Conservation (phyloP, 2,888 invertebrate species). For the Epistrophe eligans region DNA sequence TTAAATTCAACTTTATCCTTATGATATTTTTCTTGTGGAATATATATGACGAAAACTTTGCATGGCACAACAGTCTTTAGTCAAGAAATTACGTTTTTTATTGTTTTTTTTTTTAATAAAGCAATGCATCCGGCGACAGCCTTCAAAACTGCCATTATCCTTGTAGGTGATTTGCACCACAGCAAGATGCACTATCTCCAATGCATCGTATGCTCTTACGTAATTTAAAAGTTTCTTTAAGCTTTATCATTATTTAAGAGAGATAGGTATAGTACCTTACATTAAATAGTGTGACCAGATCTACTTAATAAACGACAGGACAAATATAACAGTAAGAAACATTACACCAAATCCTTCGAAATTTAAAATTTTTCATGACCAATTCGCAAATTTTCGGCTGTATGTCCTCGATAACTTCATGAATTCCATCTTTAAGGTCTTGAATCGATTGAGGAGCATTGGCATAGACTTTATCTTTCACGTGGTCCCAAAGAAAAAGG, state of each 20-base stretch:
- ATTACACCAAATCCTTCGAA: no score
- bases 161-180: conserved; percentile 37
- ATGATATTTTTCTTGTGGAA: background rate
- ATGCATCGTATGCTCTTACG: conserved; percentile 16
- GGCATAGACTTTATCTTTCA: no score
- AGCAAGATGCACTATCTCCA: conserved; percentile 17
- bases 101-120: conserved; percentile 26
- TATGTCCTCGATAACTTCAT: no score
- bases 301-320: no score
- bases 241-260: background rate
- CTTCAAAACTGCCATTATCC: conserved; percentile 45
- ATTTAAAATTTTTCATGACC: no score
- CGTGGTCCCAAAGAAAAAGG: no score
- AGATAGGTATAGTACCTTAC: background rate
- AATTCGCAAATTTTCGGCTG: no score
- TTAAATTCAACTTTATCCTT: conserved; percentile 1
- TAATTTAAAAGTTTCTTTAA: conserved; percentile 11
- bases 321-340: no score
- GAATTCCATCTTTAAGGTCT: no score
- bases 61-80: conserved; percentile 1
- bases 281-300: background rate
- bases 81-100: background rate
- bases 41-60: background rate
- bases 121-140: conserved; percentile 19
- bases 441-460: no score